Percentiles rank a stretch among this genome's conserved stretches.
Conservation (phyloP, 2,888 invertebrate species). For the Orthosia gothica region DNA sequence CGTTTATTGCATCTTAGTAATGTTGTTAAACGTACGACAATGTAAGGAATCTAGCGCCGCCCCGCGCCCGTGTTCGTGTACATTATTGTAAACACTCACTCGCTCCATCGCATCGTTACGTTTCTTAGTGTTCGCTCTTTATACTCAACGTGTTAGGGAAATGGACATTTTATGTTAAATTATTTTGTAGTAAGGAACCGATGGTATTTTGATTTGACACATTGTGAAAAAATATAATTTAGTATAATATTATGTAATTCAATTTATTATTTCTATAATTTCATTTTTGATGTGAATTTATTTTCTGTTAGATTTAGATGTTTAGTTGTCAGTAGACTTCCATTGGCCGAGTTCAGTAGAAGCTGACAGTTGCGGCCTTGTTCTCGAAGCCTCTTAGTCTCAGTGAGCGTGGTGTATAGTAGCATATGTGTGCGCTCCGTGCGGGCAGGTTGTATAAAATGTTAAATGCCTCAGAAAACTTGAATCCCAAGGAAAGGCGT, state of each 20-base stretch:
- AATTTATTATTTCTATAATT: constrained; percentile 55
- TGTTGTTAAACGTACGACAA: constrained; percentile 2
- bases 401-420: not conserved
- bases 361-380: not conserved
- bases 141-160: constrained; percentile 49
- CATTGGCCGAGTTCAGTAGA: not conserved
- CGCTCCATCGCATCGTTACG: constrained; percentile 25
- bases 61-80: not conserved
- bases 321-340: constrained; percentile 30
- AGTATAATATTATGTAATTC: constrained; percentile 42
- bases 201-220: constrained; percentile 58
- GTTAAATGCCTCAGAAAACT: constrained; percentile 75
- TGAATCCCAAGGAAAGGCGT: constrained; percentile 44
- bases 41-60: constrained; percentile 23
- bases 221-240: constrained; percentile 59
- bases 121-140: constrained; percentile 47
- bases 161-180: constrained; percentile 50
- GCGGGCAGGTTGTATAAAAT: constrained; percentile 77
- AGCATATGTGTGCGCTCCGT: not conserved
- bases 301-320: constrained; percentile 50
- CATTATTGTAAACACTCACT: constrained; percentile 17
- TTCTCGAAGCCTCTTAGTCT: not conserved
- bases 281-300: constrained; percentile 44
- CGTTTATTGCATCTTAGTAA: constrained; percentile 14
- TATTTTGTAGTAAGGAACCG: constrained; percentile 52